Conservation (phyloP, 2,888 invertebrate genomes). For the Drosophila kuntzei region DNA sequence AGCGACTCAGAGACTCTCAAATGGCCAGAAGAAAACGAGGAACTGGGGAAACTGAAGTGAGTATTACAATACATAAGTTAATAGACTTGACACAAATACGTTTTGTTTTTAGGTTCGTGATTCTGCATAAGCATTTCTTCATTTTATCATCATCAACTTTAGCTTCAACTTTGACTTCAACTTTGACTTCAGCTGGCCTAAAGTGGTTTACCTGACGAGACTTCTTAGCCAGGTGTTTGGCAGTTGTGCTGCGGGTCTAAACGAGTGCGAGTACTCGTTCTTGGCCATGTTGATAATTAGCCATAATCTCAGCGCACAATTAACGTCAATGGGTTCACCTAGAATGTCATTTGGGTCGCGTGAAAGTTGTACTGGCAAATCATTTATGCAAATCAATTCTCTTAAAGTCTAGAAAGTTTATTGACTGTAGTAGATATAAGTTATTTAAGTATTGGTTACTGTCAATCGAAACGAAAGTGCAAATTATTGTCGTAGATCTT, state of each 20-base stretch:
- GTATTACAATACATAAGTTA: slow-evolving; percentile 54
- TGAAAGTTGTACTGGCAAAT: slow-evolving; percentile 60
- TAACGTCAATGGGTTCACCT: slow-evolving; percentile 40
- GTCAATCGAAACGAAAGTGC: slow-evolving; percentile 52
- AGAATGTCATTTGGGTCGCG: slow-evolving; percentile 62
- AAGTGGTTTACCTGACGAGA: slow-evolving; percentile 10
- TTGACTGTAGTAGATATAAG: slow-evolving; percentile 9
- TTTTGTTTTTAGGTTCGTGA: slow-evolving; percentile 26
- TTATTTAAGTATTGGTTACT: slow-evolving; percentile 14
- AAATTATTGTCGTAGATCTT: slow-evolving; percentile 32
- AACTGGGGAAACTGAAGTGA: slow-evolving; percentile 28
- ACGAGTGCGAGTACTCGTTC: slow-evolving; percentile 26
- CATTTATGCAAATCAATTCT: slow-evolving; percentile 71
- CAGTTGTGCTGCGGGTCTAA: slow-evolving; percentile 1
- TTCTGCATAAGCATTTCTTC: slow-evolving; percentile 61
- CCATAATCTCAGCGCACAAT: slow-evolving; percentile 40
- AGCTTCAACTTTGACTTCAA: slow-evolving; percentile 26
- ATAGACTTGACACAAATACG: slow-evolving; percentile 74
- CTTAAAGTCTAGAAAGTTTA: slow-evolving; percentile 50
- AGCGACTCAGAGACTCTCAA: slow-evolving; percentile 18
- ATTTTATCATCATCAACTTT: slow-evolving; percentile 15
- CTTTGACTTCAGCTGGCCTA: slow-evolving; percentile 13
- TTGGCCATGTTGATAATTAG: slow-evolving; percentile 44
- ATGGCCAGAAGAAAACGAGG: slow-evolving; percentile 22
- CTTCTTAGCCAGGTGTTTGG: slow-evolving; percentile 25